phyloP scores from a whole-genome alignment of 2,888 invertebrate genomes.

The Andrena praecox region DNA sequence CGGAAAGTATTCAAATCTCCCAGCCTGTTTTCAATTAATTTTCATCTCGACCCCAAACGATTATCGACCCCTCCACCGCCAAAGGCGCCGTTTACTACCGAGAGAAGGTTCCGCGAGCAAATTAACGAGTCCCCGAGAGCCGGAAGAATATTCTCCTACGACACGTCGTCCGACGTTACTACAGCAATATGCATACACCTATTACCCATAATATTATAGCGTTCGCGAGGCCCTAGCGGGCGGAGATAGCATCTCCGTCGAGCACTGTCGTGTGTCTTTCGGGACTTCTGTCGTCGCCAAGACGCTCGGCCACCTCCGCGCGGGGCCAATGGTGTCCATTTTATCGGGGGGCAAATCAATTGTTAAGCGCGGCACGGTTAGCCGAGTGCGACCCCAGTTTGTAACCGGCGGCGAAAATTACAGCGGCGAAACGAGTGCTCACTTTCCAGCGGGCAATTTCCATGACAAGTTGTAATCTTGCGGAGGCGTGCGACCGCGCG shows the following conservation, averaged over 20 bases:
- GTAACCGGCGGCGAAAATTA: conserved; percentile 26
- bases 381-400: conserved; percentile 42
- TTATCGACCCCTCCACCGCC: conserved; percentile 26
- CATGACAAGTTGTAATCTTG: conserved; percentile 31
- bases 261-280: conserved; percentile 10
- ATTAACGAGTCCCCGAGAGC: conserved; percentile 23
- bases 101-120: conserved; percentile 1
- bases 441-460: conserved; percentile 23
- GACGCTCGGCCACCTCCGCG: not conserved
- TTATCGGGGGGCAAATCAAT: conserved; percentile 50
- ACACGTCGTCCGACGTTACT: conserved; percentile 14
- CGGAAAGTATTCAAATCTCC: conserved; percentile 37
- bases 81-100: conserved; percentile 24
- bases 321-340: conserved; percentile 6
- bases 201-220: conserved; percentile 32
- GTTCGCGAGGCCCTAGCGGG: conserved; percentile 2
- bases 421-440: conserved; percentile 3
- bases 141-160: conserved; percentile 37
- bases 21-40: conserved; percentile 36
- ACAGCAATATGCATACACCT: conserved; percentile 26
- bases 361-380: conserved; percentile 13
- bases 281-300: conserved; percentile 15
- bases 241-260: conserved; percentile 35
- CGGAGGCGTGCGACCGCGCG: conserved; percentile 12
- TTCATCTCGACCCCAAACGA: conserved; percentile 18